phyloP scores from a whole-genome alignment of 2,888 invertebrate genomes.

The Lamellibrachia columna region DNA sequence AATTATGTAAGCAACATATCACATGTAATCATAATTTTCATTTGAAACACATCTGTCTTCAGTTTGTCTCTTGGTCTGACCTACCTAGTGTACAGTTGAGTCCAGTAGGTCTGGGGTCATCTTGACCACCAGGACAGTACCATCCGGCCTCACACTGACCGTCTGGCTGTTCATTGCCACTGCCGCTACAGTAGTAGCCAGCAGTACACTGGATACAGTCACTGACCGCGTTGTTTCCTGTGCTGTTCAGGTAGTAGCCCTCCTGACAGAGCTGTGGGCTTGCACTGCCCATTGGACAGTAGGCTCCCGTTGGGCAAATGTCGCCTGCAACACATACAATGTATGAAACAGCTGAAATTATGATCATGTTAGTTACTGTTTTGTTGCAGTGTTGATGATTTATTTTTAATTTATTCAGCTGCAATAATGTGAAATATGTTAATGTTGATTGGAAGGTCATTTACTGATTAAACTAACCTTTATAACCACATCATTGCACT shows the following conservation, averaged over 20 bases:
- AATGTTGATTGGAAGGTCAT: too few relatives aligned
- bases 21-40: too few relatives aligned
- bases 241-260: conserved; percentile 47
- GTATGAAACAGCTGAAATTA: too few relatives aligned
- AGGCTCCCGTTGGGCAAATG: conserved; percentile 56
- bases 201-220: conserved; percentile 46
- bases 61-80: background rate
- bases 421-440: too few relatives aligned
- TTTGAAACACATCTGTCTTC: too few relatives aligned
- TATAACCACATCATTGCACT: too few relatives aligned
- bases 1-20: too few relatives aligned
- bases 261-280: conserved; percentile 46
- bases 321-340: conserved; percentile 45
- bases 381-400: too few relatives aligned
- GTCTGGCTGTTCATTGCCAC: conserved; percentile 50
- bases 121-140: conserved; percentile 60
- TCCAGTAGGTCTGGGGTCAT: conserved; percentile 47
- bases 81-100: conserved; percentile 56
- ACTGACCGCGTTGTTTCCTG: conserved; percentile 40
- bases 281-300: conserved; percentile 56
- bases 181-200: conserved; percentile 52
- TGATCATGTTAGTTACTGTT: background rate
- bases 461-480: too few relatives aligned
- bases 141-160: conserved; percentile 56
- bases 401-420: too few relatives aligned